These are phyloP conservation scores for Oikopleura dioica DNA, from an alignment of 23 tunicate species.

Conservation along the genomic window DNA sequence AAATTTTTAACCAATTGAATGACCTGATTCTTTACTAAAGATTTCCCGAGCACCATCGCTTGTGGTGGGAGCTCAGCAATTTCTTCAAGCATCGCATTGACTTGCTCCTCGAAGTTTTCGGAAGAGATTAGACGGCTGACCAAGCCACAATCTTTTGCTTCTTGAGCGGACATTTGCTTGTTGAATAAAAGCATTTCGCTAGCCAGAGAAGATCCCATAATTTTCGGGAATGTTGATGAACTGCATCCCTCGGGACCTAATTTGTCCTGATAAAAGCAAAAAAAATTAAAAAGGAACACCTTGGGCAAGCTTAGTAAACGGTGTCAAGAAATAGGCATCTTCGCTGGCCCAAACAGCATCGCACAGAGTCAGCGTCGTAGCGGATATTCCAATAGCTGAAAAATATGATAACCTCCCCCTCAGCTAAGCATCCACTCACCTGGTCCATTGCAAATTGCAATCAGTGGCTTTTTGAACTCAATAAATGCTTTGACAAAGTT, in stretches of 20 bases:
- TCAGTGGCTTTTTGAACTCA: constrained; percentile 72
- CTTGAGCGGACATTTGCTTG: constrained; percentile 29
- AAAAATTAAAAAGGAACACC: no score
- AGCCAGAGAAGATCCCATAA: constrained; percentile 78
- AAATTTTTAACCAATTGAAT: no score
- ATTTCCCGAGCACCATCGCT: background rate
- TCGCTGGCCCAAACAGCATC: constrained; percentile 70
- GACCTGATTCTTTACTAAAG: no score
- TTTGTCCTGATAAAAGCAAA: no score
- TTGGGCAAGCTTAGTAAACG: constrained; percentile 61
- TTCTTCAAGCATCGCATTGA: constrained; percentile 14
- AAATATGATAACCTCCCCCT: no score
- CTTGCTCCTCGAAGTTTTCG: constrained; percentile 24
- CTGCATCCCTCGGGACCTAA: constrained; percentile 96
- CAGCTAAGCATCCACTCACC: no score
- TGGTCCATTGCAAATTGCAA: constrained; percentile 89
- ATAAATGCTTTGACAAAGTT: constrained; percentile 35
- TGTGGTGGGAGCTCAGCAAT: constrained; percentile 35
- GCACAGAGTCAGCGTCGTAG: constrained; percentile 49
- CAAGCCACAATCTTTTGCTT: constrained; percentile 30
- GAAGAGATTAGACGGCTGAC: constrained; percentile 35
- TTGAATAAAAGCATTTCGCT: constrained; percentile 67
- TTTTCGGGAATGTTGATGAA: constrained; percentile 72
- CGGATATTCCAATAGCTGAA: constrained; percentile 96
- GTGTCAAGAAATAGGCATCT: constrained; percentile 52